A percentile compares a stretch with the other conserved stretches of the same genome.
Evolutionary conservation across 2,888 invertebrate genomes (phyloP).

Genomic region (Troides aeacus): DNA sequence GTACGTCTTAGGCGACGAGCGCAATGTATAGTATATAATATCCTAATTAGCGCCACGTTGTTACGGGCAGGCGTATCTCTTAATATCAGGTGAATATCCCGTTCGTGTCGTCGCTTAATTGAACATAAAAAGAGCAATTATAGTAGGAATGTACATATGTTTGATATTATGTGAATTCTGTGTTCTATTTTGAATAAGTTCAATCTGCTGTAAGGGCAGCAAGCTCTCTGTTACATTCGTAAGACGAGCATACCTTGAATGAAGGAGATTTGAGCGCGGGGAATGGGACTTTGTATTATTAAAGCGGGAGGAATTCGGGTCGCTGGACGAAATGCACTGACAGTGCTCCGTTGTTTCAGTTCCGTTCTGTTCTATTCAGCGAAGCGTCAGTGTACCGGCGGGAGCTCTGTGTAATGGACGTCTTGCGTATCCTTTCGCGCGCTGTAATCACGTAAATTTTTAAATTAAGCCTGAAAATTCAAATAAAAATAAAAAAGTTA

Average conservation of each 20-base stretch:
- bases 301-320: slow-evolving; percentile 42
- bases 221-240: slow-evolving; percentile 23
- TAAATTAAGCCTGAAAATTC: not conserved
- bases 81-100: too few relatives aligned
- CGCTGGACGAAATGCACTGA: slow-evolving; percentile 42
- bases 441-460: not conserved
- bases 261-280: slow-evolving; percentile 33
- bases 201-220: slow-evolving; percentile 14
- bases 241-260: slow-evolving; percentile 18
- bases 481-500: not conserved
- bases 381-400: slow-evolving; percentile 52
- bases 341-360: slow-evolving; percentile 46
- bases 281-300: slow-evolving; percentile 41
- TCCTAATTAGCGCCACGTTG: too few relatives aligned
- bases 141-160: not conserved
- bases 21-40: too few relatives aligned
- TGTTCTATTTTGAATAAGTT: slow-evolving; percentile 7
- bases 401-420: slow-evolving; percentile 51
- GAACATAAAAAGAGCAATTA: too few relatives aligned
- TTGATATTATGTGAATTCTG: not conserved
- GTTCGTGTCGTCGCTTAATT: too few relatives aligned
- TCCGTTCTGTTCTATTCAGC: slow-evolving; percentile 35
- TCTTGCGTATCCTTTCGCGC: slow-evolving; percentile 32
- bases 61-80: too few relatives aligned
- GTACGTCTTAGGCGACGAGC: too few relatives aligned